Base-by-base conservation (phyloP, 2,113 vertebrate genomes). In the Pterophyllum scalare region DNA sequence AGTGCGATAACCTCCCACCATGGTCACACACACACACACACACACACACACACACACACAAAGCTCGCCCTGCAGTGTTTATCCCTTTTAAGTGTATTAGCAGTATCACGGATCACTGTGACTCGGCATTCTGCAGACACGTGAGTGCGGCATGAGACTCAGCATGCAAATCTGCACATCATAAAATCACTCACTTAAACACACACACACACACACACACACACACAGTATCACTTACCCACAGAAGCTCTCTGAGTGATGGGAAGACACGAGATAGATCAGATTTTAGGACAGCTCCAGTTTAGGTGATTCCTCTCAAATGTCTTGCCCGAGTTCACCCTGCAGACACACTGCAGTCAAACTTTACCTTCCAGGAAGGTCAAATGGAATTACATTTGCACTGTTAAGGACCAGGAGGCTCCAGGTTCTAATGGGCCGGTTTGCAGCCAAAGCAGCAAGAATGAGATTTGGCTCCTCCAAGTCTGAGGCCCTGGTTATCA, bases 61-160 rank as follows among this genome's bases (percentile, higher is more conserved):
- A 9, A 20, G 43, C 17, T 52, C 43, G 0, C 7, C 2, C 38
- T 14, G 28, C 20, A 7, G 62, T 1, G 57, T n/a, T 90, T 85
- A 92, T 91, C 83, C 79, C 59, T 60, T 75, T 19, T 91, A 87
- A 91, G 77, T 83, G 87, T 43, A 85, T 90, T 84, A 92, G 24
- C 83, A 11, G 64, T 31, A 59, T 91, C 84, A 87, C 75, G 2
- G 14, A 88, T 77, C 33, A 11, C 59, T 26, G 87, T 70, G 43
- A 70, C 65, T 70, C 2, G 0, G 6, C 65, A 5, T 52, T 84
- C 64, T 38, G 17, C 61, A 12, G 52, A 70, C 89, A 88, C 83
- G 81, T 83, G 91, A 60, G 13, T 5, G 12, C 15, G 0, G 75
- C 87, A 87, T 4, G 60, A 82, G 59, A 20, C 5, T 15, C 43